Conservation (phyloP, 2,888 invertebrate genomes). For the Ctenicera cuprea region DNA sequence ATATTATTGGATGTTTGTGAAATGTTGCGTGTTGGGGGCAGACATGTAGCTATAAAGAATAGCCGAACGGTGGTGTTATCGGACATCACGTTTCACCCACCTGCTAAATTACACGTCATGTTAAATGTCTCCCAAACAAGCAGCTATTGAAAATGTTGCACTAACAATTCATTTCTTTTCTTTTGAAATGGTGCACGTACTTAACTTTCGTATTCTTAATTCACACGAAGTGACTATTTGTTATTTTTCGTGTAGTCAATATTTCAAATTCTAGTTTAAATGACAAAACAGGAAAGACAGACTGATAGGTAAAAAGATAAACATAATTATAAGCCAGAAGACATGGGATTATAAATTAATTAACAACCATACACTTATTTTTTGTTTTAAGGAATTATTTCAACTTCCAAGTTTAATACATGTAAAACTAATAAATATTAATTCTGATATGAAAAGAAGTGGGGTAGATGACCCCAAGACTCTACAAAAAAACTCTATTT, state of each 20-base stretch:
- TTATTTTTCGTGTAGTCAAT: neutral
- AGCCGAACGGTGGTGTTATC: conserved; percentile 47
- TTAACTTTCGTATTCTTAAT: neutral
- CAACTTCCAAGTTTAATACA: no score
- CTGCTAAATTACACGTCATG: conserved; percentile 50
- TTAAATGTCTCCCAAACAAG: conserved; percentile 51
- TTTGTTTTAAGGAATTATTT: neutral
- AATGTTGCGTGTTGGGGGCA: conserved; percentile 32
- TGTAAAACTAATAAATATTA: no score
- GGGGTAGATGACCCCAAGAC: neutral
- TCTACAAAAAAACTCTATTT: neutral
- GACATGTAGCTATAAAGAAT: conserved; percentile 38
- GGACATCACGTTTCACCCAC: conserved; percentile 50
- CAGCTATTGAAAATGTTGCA: conserved; percentile 42
- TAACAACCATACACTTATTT: neutral
- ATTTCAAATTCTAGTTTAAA: neutral
- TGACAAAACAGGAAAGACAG: neutral
- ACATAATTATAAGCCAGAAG: conserved; percentile 1
- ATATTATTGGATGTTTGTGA: conserved; percentile 18
- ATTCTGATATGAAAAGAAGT: no score
- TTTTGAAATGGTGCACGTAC: conserved; percentile 1
- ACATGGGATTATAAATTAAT: conserved; percentile 24
- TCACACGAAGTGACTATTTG: neutral
- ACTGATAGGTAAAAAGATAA: conserved; percentile 5
- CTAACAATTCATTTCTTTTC: conserved; percentile 27